Percentiles rank a stretch among this genome's conserved stretches.
phyloP scores from a whole-genome alignment of 2,797 vertebrate genomes.

The Valencia hispanica region DNA sequence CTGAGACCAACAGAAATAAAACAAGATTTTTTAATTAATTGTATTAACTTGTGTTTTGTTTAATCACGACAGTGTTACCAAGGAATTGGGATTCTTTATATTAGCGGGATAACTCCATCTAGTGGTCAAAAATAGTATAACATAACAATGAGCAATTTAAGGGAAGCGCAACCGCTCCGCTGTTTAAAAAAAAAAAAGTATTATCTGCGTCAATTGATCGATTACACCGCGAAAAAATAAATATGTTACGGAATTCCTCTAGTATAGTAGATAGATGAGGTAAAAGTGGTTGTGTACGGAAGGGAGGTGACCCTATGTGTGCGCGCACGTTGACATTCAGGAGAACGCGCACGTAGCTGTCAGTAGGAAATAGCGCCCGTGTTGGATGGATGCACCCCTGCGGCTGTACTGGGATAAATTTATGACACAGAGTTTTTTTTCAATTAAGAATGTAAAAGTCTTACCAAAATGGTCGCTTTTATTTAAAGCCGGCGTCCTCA shows the following conservation, averaged over 20 bases:
- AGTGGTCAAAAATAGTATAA: slow-evolving; percentile 1
- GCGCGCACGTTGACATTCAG: slow-evolving; percentile 33
- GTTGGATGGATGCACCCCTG: slow-evolving; percentile 51
- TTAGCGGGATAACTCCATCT: slow-evolving; percentile 33
- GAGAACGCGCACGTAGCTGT: slow-evolving; percentile 78
- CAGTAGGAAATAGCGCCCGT: slow-evolving; percentile 79
- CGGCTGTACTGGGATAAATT: slow-evolving; percentile 32
- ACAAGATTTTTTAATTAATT: neutral
- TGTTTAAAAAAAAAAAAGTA: no score
- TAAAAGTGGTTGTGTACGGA: neutral
- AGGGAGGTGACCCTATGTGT: slow-evolving; percentile 56
- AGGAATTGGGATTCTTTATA: neutral
- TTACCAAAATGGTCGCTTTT: neutral
- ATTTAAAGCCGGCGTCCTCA: neutral
- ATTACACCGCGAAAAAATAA: neutral
- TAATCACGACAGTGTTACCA: neutral
- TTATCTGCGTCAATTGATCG: no score
- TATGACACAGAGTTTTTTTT: slow-evolving; percentile 20
- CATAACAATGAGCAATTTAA: neutral
- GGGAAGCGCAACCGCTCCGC: neutral
- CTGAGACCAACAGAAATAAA: neutral
- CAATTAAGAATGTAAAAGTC: slow-evolving; percentile 20
- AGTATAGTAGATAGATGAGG: neutral
- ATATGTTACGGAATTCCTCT: neutral
- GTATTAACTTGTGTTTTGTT: neutral